Base-by-base conservation (phyloP, 2,113 vertebrate species). In the Zosterops japonicus region DNA sequence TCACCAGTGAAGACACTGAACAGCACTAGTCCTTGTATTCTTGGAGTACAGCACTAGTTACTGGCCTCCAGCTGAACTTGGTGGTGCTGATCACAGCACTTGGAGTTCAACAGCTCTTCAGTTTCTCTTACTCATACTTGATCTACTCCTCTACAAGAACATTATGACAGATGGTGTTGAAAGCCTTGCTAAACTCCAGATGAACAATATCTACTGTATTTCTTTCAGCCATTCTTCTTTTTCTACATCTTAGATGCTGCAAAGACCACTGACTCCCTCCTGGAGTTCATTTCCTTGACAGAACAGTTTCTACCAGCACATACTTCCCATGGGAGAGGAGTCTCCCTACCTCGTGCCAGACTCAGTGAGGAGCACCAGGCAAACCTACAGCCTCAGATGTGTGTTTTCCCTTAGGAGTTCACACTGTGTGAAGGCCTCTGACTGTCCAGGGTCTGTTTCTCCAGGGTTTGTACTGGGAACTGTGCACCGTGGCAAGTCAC, bases 241-340 rank as follows among this genome's bases (percentile, higher is more conserved):
- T 83, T 33, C 9, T 44, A 2, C 8, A 8, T 52, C 44, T 46
- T 11, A 31, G 12, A 27, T 60, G 11, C 17, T 50, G 49, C 5
- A 2, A 19, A 85, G 35, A 23, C 8, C 25, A 7, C 20, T 42
- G 16, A 21, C 25, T 23, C 41, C 11, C 41, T 60, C 8, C 35
- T 9, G 5, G 25, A 59, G 6, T 18, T 81, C 9, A 46, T 69
- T 74, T 29, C 12, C 31, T 44, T 77, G 19, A 8, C 14, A 19
- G 24, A 20, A 17, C 2, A 25, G 10, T 23, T 75, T 80, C 27
- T n/a, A 24, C 17, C 9, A 53, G 23, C 2, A 2, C 1, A 0
- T 8, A 41, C 7, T 24, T 72, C 19, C 27, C 29, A 5, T 0
- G 1, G 33, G 25, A n/a, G 16, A 74, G 20, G 24, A 82, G 33